Base-by-base conservation (phyloP, 1,140 invertebrate genomes). In the Scaptomyza hsui region DNA sequence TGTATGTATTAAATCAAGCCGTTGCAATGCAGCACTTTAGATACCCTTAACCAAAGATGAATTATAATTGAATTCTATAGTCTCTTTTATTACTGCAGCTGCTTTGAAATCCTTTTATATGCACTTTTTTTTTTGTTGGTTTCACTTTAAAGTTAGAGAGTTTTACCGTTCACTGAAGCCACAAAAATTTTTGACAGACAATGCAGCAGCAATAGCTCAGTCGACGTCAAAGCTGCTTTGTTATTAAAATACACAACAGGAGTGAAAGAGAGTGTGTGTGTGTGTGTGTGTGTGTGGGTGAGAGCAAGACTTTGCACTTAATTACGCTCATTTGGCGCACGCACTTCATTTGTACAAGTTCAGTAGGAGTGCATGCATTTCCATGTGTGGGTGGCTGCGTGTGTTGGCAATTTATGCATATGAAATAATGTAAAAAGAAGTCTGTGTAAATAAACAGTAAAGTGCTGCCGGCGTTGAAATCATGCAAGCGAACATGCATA, bases 371-470 rank as follows among this genome's bases (percentile, higher is more conserved):
- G 29, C 44, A 39, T 37, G 44, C 56, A 42, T 41, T 15, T 48
- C 21, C 44, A 12, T 44, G 42, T 49, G 19, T 49, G 24, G 19
- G 24, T 76, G 61, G 26, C 68, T 59, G 65, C 52, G 39, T 64
- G 52, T 39, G 62, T 61, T 78, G 65, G 83, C 78, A 86, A 85
- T 85, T 83, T 83, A 79, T 85, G 76, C 80, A 85, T 85, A 71
- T 75, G 74, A 61, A 76, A 75, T 69, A 79, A 85, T 83, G 80
- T 85, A 49, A 86, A 29, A 85, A 85, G 81, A 86, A 85, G 80
- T 73, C 78, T 85, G 56, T 70, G 80, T 85, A 85, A 85, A 85
- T 85, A 85, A 85, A 85, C 80, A 82, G 78, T 64, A 82, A 70
- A 85, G 80, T 85, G 80, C 80, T 85, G 80, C 80, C 57, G 81